Evolutionary conservation across 2,113 vertebrate genomes (phyloP).

Genomic region (Cyprinodon tularosa): DNA sequence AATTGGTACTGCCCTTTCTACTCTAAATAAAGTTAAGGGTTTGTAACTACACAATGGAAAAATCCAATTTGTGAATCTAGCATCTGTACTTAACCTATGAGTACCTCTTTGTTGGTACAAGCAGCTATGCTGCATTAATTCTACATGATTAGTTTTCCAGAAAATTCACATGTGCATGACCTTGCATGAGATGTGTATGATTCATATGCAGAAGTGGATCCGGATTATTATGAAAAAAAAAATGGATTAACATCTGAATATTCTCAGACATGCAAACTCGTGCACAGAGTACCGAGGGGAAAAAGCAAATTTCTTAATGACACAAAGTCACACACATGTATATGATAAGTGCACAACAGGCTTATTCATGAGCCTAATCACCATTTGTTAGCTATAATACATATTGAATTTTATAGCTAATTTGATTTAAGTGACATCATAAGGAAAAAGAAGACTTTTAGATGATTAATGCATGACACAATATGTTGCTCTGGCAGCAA

Average conservation of each 20-base stretch:
- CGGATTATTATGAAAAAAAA: constrained; percentile 45
- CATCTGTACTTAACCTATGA: constrained; percentile 66
- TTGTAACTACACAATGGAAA: constrained; percentile 68
- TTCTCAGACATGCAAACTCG: constrained; percentile 62
- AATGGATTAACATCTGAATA: constrained; percentile 50
- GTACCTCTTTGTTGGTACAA: constrained; percentile 42
- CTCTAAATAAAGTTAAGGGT: constrained; percentile 71
- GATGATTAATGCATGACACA: neutral
- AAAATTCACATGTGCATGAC: constrained; percentile 62
- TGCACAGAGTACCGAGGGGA: constrained; percentile 6
- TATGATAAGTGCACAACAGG: neutral
- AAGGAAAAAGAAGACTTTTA: constrained; percentile 16
- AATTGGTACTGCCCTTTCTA: constrained; percentile 62
- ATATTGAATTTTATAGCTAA: constrained; percentile 13
- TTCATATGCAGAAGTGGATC: constrained; percentile 55
- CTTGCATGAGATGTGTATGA: constrained; percentile 64
- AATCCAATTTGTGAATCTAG: constrained; percentile 76
- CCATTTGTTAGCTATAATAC: neutral
- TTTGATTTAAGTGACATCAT: constrained; percentile 22
- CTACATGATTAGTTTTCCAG: constrained; percentile 64
- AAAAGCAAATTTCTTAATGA: constrained; percentile 15
- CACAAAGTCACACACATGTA: neutral
- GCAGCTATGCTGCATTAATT: constrained; percentile 56
- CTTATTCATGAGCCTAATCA: neutral
- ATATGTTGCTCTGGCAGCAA: constrained; percentile 1